These are phyloP conservation scores for Phortica variegata DNA, from an alignment of 1,140 invertebrate genomes.

Conservation along the genomic window DNA sequence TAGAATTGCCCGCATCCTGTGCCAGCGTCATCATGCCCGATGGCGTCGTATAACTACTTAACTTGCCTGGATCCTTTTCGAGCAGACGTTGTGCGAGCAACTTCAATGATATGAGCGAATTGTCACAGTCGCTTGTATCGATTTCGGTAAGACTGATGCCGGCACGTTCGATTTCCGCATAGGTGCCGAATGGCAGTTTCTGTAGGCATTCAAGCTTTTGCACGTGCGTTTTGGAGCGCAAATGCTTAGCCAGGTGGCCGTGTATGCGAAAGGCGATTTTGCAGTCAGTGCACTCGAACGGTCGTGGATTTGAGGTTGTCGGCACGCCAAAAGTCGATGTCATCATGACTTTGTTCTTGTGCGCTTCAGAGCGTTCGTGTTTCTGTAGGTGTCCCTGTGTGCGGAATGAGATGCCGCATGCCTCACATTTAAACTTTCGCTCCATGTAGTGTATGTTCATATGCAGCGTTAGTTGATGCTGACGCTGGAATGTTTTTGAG, in stretches of 20 bases:
- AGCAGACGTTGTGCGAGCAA: constrained; percentile 78
- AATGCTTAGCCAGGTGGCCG: constrained; percentile 93
- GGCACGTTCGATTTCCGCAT: constrained; percentile 89
- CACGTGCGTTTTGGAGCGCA: constrained; percentile 95
- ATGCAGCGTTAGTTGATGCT: constrained; percentile 85
- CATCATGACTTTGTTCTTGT: constrained; percentile 89
- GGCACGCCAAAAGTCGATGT: constrained; percentile 82
- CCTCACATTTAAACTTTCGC: constrained; percentile 85
- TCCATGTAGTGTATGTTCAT: constrained; percentile 97
- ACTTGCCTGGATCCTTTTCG: constrained; percentile 73
- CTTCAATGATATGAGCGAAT: constrained; percentile 82
- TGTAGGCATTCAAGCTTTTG: constrained; percentile 90
- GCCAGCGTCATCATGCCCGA: constrained; percentile 40
- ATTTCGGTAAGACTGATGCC: constrained; percentile 90
- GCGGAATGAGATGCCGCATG: constrained; percentile 86
- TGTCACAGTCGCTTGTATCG: constrained; percentile 91
- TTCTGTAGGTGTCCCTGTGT: constrained; percentile 91
- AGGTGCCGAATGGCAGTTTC: constrained; percentile 94
- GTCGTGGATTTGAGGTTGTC: constrained; percentile 85
- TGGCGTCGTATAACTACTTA: constrained; percentile 45
- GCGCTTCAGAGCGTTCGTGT: constrained; percentile 84
- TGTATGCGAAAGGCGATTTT: constrained; percentile 95
- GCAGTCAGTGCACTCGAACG: constrained; percentile 93
- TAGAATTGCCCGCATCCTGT: constrained; percentile 13
- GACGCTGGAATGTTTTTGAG: constrained; percentile 86